phyloP scores from a whole-genome alignment of 2,888 invertebrate genomes.

The Patella caerulea region DNA sequence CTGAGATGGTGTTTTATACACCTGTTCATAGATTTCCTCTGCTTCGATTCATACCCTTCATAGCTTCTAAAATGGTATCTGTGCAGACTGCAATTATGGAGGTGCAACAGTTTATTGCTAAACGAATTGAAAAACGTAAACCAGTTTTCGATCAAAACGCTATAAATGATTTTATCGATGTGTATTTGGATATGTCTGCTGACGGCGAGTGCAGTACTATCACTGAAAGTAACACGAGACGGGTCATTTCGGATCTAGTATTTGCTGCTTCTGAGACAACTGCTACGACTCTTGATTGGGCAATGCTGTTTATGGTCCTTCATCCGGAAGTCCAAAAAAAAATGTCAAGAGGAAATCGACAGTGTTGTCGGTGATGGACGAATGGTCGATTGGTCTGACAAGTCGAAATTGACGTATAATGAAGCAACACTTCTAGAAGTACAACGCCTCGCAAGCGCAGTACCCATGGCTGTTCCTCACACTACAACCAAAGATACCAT shows the following conservation, averaged over 20 bases:
- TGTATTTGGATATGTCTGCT: conserved; percentile 27
- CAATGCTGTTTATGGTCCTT: neutral
- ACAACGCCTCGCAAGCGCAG: neutral
- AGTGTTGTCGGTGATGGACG: neutral
- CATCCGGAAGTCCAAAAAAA: neutral
- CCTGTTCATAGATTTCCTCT: conserved; percentile 55
- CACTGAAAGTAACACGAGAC: neutral
- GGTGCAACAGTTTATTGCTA: neutral
- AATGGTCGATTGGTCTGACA: neutral
- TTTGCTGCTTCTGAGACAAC: neutral
- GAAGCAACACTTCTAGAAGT: neutral
- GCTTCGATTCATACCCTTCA: conserved; percentile 46
- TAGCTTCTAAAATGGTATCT: conserved; percentile 28
- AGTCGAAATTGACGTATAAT: neutral
- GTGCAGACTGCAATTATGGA: neutral
- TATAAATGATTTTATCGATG: conserved; percentile 55
- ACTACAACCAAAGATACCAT: neutral
- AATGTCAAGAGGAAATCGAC: neutral
- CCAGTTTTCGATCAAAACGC: conserved; percentile 24
- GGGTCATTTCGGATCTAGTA: neutral
- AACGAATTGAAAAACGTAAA: conserved; percentile 31
- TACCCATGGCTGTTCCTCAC: neutral
- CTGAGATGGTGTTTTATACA: conserved; percentile 44
- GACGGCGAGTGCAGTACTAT: neutral
- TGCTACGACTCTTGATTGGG: neutral